phyloP scores from a whole-genome alignment of 2,113 vertebrate species.

The Arenaria interpres region DNA sequence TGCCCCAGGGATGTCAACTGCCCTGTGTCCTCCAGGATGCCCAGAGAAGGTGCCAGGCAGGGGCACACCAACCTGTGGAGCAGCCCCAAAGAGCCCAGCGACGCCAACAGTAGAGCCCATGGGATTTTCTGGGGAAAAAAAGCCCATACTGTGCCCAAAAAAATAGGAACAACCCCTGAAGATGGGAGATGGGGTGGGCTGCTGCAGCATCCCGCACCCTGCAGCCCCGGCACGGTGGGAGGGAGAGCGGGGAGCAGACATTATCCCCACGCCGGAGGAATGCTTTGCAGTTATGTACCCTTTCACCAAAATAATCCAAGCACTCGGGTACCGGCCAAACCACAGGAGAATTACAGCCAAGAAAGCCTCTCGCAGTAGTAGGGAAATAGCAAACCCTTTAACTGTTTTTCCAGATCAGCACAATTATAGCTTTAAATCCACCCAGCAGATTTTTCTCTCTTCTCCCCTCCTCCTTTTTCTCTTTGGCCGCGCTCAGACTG shows the following conservation, averaged over 20 bases:
- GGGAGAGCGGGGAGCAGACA: not conserved
- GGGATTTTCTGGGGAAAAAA: not conserved
- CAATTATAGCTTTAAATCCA: conserved; percentile 15
- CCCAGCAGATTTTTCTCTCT: not conserved
- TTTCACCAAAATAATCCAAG: not conserved
- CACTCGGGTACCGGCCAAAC: not conserved
- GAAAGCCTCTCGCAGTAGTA: not conserved
- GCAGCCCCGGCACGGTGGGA: not conserved
- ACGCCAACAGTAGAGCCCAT: not conserved
- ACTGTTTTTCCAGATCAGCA: conserved; percentile 69
- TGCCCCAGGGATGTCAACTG: not conserved
- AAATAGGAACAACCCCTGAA: not conserved
- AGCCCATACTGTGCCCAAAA: not conserved
- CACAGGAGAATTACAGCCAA: conserved; percentile 27
- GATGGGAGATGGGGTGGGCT: not conserved
- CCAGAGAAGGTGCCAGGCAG: not conserved
- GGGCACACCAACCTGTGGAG: not conserved
- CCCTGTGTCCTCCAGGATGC: not conserved
- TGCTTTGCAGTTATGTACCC: not conserved
- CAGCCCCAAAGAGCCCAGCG: not conserved
- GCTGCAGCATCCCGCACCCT: too few relatives aligned
- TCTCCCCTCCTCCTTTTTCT: not conserved
- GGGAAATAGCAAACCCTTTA: conserved; percentile 5
- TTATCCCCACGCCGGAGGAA: not conserved
- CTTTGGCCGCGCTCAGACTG: accelerated